These are phyloP conservation scores for Camptogramma bilineatum DNA, from an alignment of 2,888 invertebrate genomes.

Conservation along the genomic window DNA sequence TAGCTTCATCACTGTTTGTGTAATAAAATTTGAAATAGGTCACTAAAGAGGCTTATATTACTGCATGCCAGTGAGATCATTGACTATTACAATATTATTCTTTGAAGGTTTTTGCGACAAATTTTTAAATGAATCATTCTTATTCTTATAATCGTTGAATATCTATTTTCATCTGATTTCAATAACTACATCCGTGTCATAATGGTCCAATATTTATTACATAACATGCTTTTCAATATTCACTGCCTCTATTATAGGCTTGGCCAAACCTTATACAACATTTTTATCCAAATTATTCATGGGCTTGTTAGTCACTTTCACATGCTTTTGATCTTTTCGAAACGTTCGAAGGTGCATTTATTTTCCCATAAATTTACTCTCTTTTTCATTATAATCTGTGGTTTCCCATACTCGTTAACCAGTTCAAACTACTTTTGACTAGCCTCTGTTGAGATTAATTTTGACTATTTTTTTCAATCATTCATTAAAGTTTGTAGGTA, in stretches of 20 bases:
- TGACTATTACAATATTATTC: constrained; percentile 1
- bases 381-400: background rate
- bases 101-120: background rate
- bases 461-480: too few species aligned
- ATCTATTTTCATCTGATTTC: constrained; percentile 8
- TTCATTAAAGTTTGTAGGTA: too few species aligned
- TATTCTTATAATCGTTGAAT: background rate
- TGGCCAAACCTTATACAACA: constrained; percentile 4
- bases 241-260: constrained; percentile 1
- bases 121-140: background rate
- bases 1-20: constrained; percentile 44
- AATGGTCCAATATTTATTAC: constrained; percentile 10
- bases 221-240: constrained; percentile 6
- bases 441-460: background rate
- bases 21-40: background rate
- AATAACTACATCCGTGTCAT: constrained; percentile 18
- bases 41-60: too few species aligned
- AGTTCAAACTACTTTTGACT: background rate
- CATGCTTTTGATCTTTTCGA: background rate
- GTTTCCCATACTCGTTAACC: background rate
- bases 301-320: background rate
- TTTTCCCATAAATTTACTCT: background rate
- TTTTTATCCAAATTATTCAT: constrained; percentile 14
- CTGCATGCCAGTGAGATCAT: constrained; percentile 33
- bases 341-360: background rate